A percentile compares a stretch with the other conserved stretches of the same genome.
phyloP scores from a whole-genome alignment of 2,113 vertebrate genomes.

The Montifringilla adamsi region DNA sequence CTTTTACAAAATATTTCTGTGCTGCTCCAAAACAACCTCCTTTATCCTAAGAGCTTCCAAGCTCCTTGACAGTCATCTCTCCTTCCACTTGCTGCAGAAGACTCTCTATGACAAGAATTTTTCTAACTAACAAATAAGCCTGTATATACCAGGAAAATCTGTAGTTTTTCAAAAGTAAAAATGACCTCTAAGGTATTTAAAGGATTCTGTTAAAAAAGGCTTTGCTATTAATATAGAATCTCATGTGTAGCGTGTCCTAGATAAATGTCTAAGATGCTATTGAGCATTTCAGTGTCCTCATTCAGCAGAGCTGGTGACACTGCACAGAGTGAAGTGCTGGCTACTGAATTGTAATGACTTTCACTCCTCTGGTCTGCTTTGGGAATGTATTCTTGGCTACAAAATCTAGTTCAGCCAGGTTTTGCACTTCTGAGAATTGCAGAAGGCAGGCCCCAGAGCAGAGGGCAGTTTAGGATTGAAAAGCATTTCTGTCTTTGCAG shows the following conservation, averaged over 20 bases:
- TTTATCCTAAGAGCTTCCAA: not conserved
- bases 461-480: not conserved
- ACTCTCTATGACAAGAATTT: not conserved
- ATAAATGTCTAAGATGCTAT: conserved; percentile 67
- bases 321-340: conserved; percentile 12
- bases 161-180: conserved; percentile 61
- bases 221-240: conserved; percentile 68
- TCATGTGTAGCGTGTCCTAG: conserved; percentile 67
- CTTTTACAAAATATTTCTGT: not conserved
- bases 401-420: conserved; percentile 59
- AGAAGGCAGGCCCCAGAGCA: not conserved
- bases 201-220: conserved; percentile 54
- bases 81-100: not conserved
- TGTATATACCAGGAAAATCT: conserved; percentile 8
- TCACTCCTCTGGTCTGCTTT: conserved; percentile 19
- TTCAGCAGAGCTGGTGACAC: conserved; percentile 60
- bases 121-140: not conserved
- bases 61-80: not conserved
- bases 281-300: conserved; percentile 65
- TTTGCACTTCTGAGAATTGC: conserved; percentile 48
- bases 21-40: not conserved
- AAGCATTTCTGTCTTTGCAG: not conserved
- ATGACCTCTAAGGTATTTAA: conserved; percentile 68
- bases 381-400: conserved; percentile 48
- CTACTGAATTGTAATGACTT: conserved; percentile 46